Percentiles rank a stretch among this genome's conserved stretches.
These are phyloP conservation scores for Pygocentrus nattereri DNA, from an alignment of 2,797 vertebrate species.

Conservation along the genomic window DNA sequence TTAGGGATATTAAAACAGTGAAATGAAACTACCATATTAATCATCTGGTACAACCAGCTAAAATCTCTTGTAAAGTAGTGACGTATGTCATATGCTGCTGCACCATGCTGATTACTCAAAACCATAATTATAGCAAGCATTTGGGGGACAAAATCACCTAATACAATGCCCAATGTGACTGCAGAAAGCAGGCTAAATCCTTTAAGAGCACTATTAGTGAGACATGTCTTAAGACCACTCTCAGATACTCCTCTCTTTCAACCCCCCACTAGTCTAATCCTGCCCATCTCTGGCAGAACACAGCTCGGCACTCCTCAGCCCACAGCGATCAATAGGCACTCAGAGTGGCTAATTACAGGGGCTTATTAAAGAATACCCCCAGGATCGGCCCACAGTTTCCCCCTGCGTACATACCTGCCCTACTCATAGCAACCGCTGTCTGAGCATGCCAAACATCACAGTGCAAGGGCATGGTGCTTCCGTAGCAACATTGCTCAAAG, in stretches of 20 bases:
- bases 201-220: constrained; percentile 62
- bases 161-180: constrained; percentile 44
- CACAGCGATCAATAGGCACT: constrained; percentile 72
- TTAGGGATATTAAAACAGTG: constrained; percentile 5
- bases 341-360: constrained; percentile 69
- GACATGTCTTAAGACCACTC: constrained; percentile 61
- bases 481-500: constrained; percentile 49
- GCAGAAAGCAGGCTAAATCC: constrained; percentile 47
- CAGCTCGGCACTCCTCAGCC: constrained; percentile 61
- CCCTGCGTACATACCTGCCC: constrained; percentile 59
- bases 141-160: constrained; percentile 46
- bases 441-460: constrained; percentile 72
- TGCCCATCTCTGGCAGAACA: constrained; percentile 66
- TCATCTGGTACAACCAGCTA: not conserved
- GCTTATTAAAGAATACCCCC: constrained; percentile 73
- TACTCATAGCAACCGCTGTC: constrained; percentile 68
- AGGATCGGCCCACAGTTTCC: constrained; percentile 64
- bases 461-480: constrained; percentile 64
- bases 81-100: constrained; percentile 5
- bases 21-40: constrained; percentile 33
- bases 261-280: constrained; percentile 62
- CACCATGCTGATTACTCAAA: constrained; percentile 7
- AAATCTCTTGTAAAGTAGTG: constrained; percentile 1
- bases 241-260: constrained; percentile 46
- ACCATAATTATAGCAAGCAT: constrained; percentile 42